Evolutionary conservation across 2,888 invertebrate genomes (phyloP).

Genomic region (Drosophila colorata): DNA sequence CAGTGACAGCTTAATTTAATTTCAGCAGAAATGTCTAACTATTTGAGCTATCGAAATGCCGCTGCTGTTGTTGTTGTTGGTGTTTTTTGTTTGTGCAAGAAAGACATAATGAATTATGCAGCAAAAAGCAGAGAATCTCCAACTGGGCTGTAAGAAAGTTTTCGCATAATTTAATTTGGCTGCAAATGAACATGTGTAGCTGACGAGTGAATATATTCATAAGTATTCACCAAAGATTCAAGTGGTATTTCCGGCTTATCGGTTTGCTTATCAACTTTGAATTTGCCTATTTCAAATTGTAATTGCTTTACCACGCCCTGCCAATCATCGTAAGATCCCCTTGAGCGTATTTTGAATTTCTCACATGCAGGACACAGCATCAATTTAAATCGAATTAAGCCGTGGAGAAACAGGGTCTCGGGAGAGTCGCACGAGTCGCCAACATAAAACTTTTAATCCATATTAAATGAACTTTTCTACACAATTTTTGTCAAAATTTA

Average conservation of each 20-base stretch:
- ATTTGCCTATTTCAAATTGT: slow-evolving; percentile 37
- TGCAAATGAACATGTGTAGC: slow-evolving; percentile 38
- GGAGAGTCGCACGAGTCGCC: slow-evolving; percentile 36
- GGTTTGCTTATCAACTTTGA: slow-evolving; percentile 16
- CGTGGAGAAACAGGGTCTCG: slow-evolving; percentile 20
- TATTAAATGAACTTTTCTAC: slow-evolving; percentile 73
- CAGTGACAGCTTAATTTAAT: slow-evolving; percentile 77
- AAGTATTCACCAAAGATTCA: slow-evolving; percentile 18
- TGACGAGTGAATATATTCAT: slow-evolving; percentile 34
- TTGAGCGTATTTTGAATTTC: slow-evolving; percentile 26
- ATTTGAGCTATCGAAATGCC: slow-evolving; percentile 67
- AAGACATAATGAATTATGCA: slow-evolving; percentile 76
- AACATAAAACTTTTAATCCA: slow-evolving; percentile 72
- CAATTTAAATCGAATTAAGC: slow-evolving; percentile 62
- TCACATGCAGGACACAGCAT: slow-evolving; percentile 39
- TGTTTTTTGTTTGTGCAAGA: slow-evolving; percentile 26
- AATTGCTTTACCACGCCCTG: slow-evolving; percentile 53
- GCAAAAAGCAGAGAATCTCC: slow-evolving; percentile 43
- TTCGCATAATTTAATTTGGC: slow-evolving; percentile 56
- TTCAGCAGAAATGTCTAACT: slow-evolving; percentile 73
- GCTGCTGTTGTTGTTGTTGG: slow-evolving; percentile 37
- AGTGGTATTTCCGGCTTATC: slow-evolving; percentile 31
- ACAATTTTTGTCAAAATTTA: slow-evolving; percentile 71
- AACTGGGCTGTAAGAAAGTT: slow-evolving; percentile 56
- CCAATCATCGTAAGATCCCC: slow-evolving; percentile 52